These are phyloP conservation scores for Hepsetus odoe DNA, from an alignment of 2,113 vertebrate genomes.

Conservation along the genomic window DNA sequence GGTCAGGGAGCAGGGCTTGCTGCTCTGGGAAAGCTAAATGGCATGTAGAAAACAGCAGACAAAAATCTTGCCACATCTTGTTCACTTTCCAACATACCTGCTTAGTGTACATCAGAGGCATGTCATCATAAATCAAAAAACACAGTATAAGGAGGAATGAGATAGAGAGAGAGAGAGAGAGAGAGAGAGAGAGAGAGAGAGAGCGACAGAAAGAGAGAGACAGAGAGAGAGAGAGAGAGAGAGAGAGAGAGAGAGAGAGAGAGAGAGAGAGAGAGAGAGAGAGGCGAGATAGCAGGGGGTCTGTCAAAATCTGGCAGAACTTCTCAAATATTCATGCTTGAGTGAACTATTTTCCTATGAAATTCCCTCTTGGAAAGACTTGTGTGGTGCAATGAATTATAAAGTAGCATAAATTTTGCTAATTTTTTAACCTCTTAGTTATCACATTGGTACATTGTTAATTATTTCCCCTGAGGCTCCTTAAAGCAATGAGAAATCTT, in stretches of 20 bases:
- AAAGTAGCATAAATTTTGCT: too few species aligned
- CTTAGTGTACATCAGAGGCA: conserved; percentile 22
- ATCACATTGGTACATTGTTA: too few species aligned
- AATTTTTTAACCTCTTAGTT: too few species aligned
- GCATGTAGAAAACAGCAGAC: neutral
- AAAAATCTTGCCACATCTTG: conserved; percentile 26
- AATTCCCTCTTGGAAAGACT: neutral
- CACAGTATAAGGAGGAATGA: too few species aligned
- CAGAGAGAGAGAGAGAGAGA: neutral
- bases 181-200: neutral
- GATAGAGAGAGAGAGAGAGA: neutral
- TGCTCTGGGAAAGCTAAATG: neutral
- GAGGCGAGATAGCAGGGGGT: conserved; percentile 8
- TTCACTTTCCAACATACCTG: conserved; percentile 32
- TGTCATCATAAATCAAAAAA: conserved; percentile 36
- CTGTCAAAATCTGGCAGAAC: neutral
- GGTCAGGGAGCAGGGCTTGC: neutral
- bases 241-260: neutral
- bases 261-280: neutral
- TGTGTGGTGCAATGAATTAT: neutral
- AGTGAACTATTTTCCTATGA: neutral
- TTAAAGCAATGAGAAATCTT: too few species aligned
- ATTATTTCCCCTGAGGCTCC: too few species aligned
- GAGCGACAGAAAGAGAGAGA: too few species aligned
- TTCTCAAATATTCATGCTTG: too few species aligned